Evolutionary conservation across 2,797 vertebrate genomes (phyloP), one percentile per base, ranked within the genome.

Genomic region (Prunella strophiata): DNA sequence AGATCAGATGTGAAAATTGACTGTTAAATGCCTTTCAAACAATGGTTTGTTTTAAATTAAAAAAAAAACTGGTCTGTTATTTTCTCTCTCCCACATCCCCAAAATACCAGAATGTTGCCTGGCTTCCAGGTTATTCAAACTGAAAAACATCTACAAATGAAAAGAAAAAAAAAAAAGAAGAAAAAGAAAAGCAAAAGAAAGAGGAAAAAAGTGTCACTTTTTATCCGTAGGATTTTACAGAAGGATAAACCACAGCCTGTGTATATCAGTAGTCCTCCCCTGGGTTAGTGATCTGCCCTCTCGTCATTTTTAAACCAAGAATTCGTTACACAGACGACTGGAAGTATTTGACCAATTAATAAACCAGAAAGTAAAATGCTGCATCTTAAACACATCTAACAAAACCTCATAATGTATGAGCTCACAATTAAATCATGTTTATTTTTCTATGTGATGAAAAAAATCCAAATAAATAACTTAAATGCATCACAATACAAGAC

Each of bases 341-440:
- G 16, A 47, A 85, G 45, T 91, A 93, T 86, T 67, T 88, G 82
- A 71, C 77, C 91, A 96, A 92, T 95, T 95, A 95, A 93, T 82
- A 90, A 89, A 92, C 52, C 63, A 88, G 85, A 92, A 95, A 91
- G 83, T 88, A 93, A 95, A 96, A 95, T 59, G 61, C 48, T 81
- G 40, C 68, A 92, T 36, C 88, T 76, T 85, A 78, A 78, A 75
- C 32, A 86, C 72, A 92, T 67, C 92, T 84, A 91, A 84, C 42
- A 91, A 96, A 96, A 81, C 73, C 86, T 93, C 54, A 77, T 83
- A 77, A 87, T 52, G 42, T 68, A 62, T 40, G 17, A 78, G 40
- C 68, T 90, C 63, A 95, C 68, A 93, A 85, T 90, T 96, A 94
- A 91, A 74, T 16, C 73, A 50, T 77, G 65, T 84, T 94, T 88